Base-by-base conservation (phyloP, 2,797 vertebrate genomes). In the Phoeniculus purpureus region DNA sequence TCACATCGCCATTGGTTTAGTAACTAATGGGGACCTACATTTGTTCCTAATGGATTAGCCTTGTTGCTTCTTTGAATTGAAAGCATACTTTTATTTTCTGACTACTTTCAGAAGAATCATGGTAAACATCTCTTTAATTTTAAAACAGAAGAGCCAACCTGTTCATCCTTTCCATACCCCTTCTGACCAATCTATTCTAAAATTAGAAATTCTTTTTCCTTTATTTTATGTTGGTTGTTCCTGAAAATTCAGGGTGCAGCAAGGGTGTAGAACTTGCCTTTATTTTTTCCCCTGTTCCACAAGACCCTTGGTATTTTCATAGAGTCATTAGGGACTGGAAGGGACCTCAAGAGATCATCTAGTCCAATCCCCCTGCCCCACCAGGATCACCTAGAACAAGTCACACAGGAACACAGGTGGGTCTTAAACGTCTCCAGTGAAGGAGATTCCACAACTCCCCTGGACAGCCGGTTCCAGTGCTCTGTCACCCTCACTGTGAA, bases 211-310 rank as follows among this genome's bases (percentile, higher is more conserved):
- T 70, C 1, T 59, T 68, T 64, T 75, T 15, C 45, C 15, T 9
- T 65, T 15, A 6, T 27, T 71, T 6, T 31, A 6, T 80, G 12
- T 59, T 6, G 1, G 5, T 71, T 87, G 54, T 85, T 51, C 26
- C 27, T 64, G 74, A 83, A 93, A 85, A 84, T 73, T 10, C 32
- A 71, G 40, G 29, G 27, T 83, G 29, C 73, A 85, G 27, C 60
- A 83, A 75, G 34, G 15, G 4, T 3, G 2, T 58, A 71, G 54
- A 79, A 52, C 40, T 29, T 60, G 40, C 34, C 32, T 77, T 76
- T 74, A 9, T n/a, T 66, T 89, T 83, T 89, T 31, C 26, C 8
- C 5, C 8, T 54, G 5, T 29, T 52, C 6, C 4, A 15, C 3
- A 73, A 2, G 2, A 3, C 1, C 3, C 2, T 1, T 32, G 14